phyloP scores from a whole-genome alignment of 2,797 vertebrate genomes.

The Falco novaeseelandiae region DNA sequence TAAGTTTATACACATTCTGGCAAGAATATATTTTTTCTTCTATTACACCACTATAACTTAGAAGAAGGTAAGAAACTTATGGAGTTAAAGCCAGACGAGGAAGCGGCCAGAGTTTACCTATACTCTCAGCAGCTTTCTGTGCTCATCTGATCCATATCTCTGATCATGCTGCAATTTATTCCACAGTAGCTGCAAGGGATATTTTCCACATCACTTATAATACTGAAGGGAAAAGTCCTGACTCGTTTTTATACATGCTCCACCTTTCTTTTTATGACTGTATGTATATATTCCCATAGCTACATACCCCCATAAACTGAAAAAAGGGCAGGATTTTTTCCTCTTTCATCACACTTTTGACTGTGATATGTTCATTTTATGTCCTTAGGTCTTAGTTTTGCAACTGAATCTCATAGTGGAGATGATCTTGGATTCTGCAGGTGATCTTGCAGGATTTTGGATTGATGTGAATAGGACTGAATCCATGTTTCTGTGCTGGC shows the following conservation, averaged over 20 bases:
- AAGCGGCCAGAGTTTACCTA: not conserved
- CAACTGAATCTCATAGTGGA: not conserved
- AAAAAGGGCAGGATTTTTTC: not conserved
- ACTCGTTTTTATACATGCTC: not conserved
- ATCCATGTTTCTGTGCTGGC: not conserved
- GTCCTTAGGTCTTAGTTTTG: not conserved
- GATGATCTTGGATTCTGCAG: not conserved
- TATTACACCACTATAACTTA: not conserved
- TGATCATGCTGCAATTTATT: not conserved
- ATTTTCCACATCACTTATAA: not conserved
- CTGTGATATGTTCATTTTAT: not conserved
- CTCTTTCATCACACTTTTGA: not conserved
- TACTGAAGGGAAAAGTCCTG: conserved; percentile 6
- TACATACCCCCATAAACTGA: not conserved
- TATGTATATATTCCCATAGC: not conserved
- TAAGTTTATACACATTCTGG: not conserved
- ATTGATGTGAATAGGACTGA: not conserved
- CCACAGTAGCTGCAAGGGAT: not conserved
- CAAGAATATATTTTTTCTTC: not conserved
- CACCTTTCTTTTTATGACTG: not conserved
- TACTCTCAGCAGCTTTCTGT: not conserved
- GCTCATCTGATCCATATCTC: conserved; percentile 16
- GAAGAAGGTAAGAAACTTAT: not conserved
- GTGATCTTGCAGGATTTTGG: not conserved
- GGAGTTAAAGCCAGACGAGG: not conserved